phyloP scores from a whole-genome alignment of 2,888 invertebrate species.

The Gastracanthus pulcherrimus region DNA sequence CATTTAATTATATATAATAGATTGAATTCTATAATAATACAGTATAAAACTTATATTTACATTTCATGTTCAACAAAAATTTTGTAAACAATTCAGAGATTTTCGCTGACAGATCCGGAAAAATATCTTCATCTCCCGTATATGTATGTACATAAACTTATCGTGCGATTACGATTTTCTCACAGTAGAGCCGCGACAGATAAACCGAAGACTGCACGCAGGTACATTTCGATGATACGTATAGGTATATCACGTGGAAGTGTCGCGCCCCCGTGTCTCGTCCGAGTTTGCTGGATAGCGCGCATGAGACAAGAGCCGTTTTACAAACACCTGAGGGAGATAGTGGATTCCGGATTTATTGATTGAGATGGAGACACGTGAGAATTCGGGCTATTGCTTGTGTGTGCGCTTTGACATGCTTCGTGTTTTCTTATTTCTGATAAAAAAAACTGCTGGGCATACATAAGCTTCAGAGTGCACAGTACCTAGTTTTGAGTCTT shows the following conservation, averaged over 20 bases:
- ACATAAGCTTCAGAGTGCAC: background rate
- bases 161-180: conserved; percentile 40
- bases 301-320: conserved; percentile 25
- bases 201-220: conserved; percentile 21
- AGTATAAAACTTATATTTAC: background rate
- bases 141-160: background rate
- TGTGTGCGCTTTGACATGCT: background rate
- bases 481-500: conserved; percentile 21
- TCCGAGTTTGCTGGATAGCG: no score
- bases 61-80: background rate
- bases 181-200: conserved; percentile 21
- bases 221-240: conserved; percentile 22
- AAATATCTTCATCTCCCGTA: background rate
- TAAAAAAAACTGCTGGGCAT: background rate
- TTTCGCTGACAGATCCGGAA: background rate
- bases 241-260: no score
- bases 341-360: conserved; percentile 42
- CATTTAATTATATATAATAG: background rate
- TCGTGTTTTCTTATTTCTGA: conserved; percentile 24
- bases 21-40: background rate
- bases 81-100: background rate
- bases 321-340: conserved; percentile 42
- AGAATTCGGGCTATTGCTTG: background rate
- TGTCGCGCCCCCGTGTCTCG: background rate
- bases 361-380: conserved; percentile 32